Evolutionary conservation across 2,888 invertebrate genomes (phyloP).

Genomic region (Geophilus truncorum): DNA sequence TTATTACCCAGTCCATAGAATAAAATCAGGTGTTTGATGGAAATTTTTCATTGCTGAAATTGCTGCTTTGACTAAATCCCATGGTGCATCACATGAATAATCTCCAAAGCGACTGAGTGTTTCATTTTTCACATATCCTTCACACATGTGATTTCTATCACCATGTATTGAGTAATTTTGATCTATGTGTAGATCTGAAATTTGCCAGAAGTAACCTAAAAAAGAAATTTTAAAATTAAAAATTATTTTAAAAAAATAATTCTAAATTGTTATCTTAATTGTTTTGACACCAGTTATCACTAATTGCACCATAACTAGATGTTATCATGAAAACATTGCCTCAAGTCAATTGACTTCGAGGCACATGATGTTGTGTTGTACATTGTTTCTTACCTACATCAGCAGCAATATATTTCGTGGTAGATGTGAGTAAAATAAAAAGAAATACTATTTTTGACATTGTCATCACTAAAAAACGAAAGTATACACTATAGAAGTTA

Average conservation of each 20-base stretch:
- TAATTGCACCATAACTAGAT: too few relatives aligned
- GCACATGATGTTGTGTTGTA: too few relatives aligned
- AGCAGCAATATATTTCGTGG: too few relatives aligned
- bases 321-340: too few relatives aligned
- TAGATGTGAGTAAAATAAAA: too few relatives aligned
- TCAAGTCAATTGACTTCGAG: too few relatives aligned
- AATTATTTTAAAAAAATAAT: neutral
- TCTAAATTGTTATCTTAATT: neutral
- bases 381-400: too few relatives aligned
- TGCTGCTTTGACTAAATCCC: neutral
- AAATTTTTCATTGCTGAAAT: constrained; percentile 29
- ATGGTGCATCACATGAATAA: constrained; percentile 21
- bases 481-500: too few relatives aligned
- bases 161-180: constrained; percentile 28
- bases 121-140: neutral
- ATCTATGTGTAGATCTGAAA: constrained; percentile 32
- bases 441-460: too few relatives aligned
- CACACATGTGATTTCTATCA: constrained; percentile 30
- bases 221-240: neutral
- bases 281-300: neutral
- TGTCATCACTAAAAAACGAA: too few relatives aligned
- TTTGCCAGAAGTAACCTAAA: constrained; percentile 32
- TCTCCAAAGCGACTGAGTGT: constrained; percentile 28
- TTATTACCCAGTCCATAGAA: constrained; percentile 34
- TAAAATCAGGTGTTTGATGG: constrained; percentile 29